Percentiles rank a stretch among this genome's conserved stretches.
These are phyloP conservation scores for Platycnemis pennipes DNA, from an alignment of 2,888 invertebrate genomes.

Conservation along the genomic window DNA sequence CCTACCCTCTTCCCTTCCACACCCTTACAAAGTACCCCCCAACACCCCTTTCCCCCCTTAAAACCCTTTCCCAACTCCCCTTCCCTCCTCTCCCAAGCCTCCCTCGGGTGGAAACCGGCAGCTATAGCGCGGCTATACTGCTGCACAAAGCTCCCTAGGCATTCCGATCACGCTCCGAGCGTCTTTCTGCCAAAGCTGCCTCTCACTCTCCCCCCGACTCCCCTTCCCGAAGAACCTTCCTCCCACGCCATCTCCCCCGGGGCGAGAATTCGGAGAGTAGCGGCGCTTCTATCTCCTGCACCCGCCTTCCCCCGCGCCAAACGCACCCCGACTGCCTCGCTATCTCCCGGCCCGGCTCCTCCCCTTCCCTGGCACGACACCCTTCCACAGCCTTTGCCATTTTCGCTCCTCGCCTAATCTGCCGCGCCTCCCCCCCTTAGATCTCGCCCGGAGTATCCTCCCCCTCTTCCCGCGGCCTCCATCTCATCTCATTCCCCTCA, in stretches of 20 bases:
- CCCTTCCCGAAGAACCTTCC: not conserved
- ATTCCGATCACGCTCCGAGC: slow-evolving; percentile 42
- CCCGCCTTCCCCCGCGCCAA: not conserved
- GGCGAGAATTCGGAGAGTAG: slow-evolving; percentile 28
- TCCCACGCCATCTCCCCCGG: not conserved
- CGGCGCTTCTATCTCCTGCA: not conserved
- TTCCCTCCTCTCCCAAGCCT: not conserved
- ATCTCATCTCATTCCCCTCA: not conserved
- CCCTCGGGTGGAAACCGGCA: not conserved
- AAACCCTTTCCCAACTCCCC: not conserved
- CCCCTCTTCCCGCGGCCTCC: not conserved
- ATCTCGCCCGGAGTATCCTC: not conserved
- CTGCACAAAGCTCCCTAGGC: slow-evolving; percentile 54
- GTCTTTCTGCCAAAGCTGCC: slow-evolving; percentile 31
- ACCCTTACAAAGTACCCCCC: slow-evolving; percentile 2
- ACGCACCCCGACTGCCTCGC: not conserved
- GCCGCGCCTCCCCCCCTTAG: not conserved
- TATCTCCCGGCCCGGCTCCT: not conserved
- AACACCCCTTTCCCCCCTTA: not conserved
- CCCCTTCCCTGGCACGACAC: not conserved
- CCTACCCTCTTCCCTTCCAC: not conserved
- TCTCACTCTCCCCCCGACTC: not conserved
- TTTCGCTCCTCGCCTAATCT: slow-evolving; percentile 2
- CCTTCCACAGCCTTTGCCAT: not conserved
- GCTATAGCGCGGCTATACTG: slow-evolving; percentile 30